These are phyloP conservation scores for Agrochola circellaris DNA, from an alignment of 2,888 invertebrate genomes.

Conservation along the genomic window DNA sequence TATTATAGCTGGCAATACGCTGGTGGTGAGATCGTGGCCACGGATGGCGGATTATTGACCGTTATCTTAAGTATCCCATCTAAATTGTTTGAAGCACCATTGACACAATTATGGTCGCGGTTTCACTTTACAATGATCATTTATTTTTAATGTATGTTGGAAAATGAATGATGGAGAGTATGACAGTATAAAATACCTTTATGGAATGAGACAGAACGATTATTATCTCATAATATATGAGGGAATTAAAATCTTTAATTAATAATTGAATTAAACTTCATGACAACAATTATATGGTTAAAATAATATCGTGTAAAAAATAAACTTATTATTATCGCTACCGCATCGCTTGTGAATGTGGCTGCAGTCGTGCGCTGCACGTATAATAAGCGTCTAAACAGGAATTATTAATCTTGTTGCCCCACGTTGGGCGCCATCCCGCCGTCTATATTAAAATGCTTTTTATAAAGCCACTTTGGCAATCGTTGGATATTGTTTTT, in stretches of 20 bases:
- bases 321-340: slow-evolving; percentile 36
- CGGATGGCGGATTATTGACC: slow-evolving; percentile 66
- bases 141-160: slow-evolving; percentile 20
- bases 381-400: slow-evolving; percentile 73
- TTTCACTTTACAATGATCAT: slow-evolving; percentile 50
- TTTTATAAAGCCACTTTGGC: slow-evolving; percentile 59
- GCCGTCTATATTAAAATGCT: slow-evolving; percentile 67
- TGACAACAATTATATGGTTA: not conserved
- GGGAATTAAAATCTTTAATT: not conserved
- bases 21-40: slow-evolving; percentile 60
- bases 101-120: slow-evolving; percentile 53
- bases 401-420: slow-evolving; percentile 75
- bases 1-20: slow-evolving; percentile 69
- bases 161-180: not conserved
- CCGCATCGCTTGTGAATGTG: slow-evolving; percentile 61
- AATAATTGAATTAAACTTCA: not conserved
- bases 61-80: slow-evolving; percentile 63
- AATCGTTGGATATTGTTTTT: slow-evolving; percentile 11
- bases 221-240: not conserved
- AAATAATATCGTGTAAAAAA: not conserved
- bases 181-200: not conserved
- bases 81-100: slow-evolving; percentile 61
- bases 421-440: slow-evolving; percentile 81
- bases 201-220: not conserved
- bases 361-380: slow-evolving; percentile 61